phyloP scores from a whole-genome alignment of 2,797 vertebrate species.

The Sphaeramia orbicularis region DNA sequence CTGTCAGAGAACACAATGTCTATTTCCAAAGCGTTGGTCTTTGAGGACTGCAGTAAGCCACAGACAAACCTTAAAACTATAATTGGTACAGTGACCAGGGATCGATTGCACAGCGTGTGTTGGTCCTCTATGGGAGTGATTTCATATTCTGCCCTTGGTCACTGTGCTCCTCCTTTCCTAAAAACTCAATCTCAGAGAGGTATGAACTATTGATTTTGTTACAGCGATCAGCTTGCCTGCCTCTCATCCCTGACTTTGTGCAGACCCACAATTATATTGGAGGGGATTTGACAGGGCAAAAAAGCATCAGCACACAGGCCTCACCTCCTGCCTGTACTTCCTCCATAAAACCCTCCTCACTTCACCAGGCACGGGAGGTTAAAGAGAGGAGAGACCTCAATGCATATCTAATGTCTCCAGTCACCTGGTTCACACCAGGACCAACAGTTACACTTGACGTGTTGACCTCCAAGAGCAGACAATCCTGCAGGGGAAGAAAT shows the following conservation, averaged over 20 bases:
- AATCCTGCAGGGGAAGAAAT: slow-evolving; percentile 9
- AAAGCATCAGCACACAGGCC: slow-evolving; percentile 57
- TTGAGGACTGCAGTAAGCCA: slow-evolving; percentile 72
- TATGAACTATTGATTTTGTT: slow-evolving; percentile 85
- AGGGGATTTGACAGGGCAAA: slow-evolving; percentile 67
- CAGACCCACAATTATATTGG: slow-evolving; percentile 71
- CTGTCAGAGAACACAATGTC: slow-evolving; percentile 76
- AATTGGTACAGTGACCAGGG: slow-evolving; percentile 77
- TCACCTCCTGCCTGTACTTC: slow-evolving; percentile 58
- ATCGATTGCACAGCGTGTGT: slow-evolving; percentile 68
- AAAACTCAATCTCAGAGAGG: slow-evolving; percentile 83
- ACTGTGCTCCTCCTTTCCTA: slow-evolving; percentile 75
- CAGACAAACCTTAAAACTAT: slow-evolving; percentile 77
- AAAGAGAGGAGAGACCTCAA: slow-evolving; percentile 61
- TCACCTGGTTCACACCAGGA: slow-evolving; percentile 50
- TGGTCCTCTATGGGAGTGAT: slow-evolving; percentile 67
- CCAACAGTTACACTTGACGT: slow-evolving; percentile 25
- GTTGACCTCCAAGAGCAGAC: slow-evolving; percentile 50
- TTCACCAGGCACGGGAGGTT: slow-evolving; percentile 45
- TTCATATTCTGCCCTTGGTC: slow-evolving; percentile 81
- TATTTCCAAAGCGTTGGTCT: slow-evolving; percentile 75
- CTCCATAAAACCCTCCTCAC: slow-evolving; percentile 49
- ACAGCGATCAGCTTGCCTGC: slow-evolving; percentile 66
- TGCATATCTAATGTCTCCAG: slow-evolving; percentile 65
- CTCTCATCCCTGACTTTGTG: slow-evolving; percentile 69